A percentile compares a stretch with the other conserved stretches of the same genome.
These are phyloP conservation scores for Acanthisitta chloris DNA, from an alignment of 2,113 vertebrate species.

Conservation along the genomic window DNA sequence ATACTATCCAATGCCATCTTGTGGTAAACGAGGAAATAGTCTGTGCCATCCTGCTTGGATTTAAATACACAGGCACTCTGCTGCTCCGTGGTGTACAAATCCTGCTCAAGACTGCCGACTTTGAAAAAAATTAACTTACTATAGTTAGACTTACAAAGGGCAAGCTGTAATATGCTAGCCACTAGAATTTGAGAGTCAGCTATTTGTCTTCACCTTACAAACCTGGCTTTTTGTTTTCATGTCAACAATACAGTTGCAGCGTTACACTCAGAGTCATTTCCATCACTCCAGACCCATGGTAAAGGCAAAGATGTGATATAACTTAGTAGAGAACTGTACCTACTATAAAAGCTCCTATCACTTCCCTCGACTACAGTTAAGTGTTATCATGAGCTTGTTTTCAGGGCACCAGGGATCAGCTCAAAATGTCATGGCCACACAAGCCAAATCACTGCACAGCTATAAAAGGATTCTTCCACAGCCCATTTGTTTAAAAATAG, in stretches of 20 bases:
- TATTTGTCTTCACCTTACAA: not conserved
- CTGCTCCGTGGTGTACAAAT: not conserved
- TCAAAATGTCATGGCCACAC: not conserved
- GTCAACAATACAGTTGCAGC: not conserved
- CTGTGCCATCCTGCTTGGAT: not conserved
- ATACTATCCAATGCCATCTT: slow-evolving; percentile 20
- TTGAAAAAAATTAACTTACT: not conserved
- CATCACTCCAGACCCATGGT: not conserved
- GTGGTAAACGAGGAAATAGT: slow-evolving; percentile 8
- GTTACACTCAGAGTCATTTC: not conserved
- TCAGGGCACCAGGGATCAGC: not conserved
- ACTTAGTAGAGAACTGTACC: not conserved
- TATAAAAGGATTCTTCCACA: not conserved
- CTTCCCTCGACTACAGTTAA: not conserved
- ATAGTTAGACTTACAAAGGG: not conserved
- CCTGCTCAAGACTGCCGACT: not conserved
- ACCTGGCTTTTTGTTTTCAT: not conserved
- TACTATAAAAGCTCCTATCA: not conserved
- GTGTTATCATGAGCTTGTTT: not conserved
- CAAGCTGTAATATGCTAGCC: not conserved
- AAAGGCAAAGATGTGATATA: not conserved
- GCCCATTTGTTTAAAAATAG: not conserved
- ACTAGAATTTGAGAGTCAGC: not conserved
- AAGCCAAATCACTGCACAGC: not conserved
- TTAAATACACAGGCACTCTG: not conserved